Conservation (phyloP, 2,888 invertebrate species). For the Entomobrya proxima region DNA sequence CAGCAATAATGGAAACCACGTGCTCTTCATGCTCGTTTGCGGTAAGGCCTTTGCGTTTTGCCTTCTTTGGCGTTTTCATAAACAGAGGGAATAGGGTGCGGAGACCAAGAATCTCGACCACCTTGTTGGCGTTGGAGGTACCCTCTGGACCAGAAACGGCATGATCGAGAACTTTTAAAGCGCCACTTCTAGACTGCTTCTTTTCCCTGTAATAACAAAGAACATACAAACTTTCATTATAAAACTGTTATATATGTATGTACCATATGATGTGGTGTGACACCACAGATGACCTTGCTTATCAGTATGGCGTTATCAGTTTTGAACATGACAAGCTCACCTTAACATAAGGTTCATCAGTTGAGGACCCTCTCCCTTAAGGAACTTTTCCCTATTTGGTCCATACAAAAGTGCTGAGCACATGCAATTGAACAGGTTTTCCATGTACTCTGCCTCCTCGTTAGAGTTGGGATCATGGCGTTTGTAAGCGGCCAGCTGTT, state of each 20-base stretch:
- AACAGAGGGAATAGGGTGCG: slow-evolving; percentile 98
- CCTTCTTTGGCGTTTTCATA: slow-evolving; percentile 97
- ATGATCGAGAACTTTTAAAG: slow-evolving; percentile 97
- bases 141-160: slow-evolving; percentile 96
- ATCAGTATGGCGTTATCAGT: not conserved
- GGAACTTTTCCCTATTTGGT: slow-evolving; percentile 92
- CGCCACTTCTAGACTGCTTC: slow-evolving; percentile 96
- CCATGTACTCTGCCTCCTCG: slow-evolving; percentile 99
- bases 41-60: slow-evolving; percentile 86
- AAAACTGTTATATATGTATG: not conserved
- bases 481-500: slow-evolving; percentile 96
- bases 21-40: slow-evolving; percentile 96
- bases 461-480: slow-evolving; percentile 92
- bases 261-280: not conserved
- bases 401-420: slow-evolving; percentile 95
- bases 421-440: slow-evolving; percentile 96
- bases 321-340: slow-evolving; percentile 77
- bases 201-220: slow-evolving; percentile 85
- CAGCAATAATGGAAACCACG: slow-evolving; percentile 93
- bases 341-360: slow-evolving; percentile 99
- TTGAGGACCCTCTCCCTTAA: slow-evolving; percentile 97
- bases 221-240: too few relatives aligned
- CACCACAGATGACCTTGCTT: not conserved
- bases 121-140: slow-evolving; percentile 96
- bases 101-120: slow-evolving; percentile 97